phyloP scores from a whole-genome alignment of 1,140 invertebrate species.

The Dinoponera quadriceps region DNA sequence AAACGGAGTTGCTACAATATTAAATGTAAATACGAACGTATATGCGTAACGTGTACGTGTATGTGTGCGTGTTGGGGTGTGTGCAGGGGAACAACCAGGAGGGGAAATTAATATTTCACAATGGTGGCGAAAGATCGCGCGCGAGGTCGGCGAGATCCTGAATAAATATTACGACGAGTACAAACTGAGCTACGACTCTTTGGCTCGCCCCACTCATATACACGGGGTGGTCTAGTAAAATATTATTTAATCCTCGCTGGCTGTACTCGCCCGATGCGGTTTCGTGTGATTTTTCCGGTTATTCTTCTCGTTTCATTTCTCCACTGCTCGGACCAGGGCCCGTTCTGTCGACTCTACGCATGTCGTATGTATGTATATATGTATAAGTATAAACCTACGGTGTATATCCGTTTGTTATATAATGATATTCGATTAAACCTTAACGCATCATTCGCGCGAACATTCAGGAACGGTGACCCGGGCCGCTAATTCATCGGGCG shows the following conservation, averaged over 20 bases:
- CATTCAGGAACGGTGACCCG: slow-evolving; percentile 71
- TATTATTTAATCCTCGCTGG: slow-evolving; percentile 85
- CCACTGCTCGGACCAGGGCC: slow-evolving; percentile 2
- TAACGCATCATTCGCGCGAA: slow-evolving; percentile 74
- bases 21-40: slow-evolving; percentile 27
- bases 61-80: background rate
- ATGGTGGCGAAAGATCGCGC: slow-evolving; percentile 59
- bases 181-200: slow-evolving; percentile 57
- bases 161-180: slow-evolving; percentile 68
- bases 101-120: slow-evolving; percentile 84
- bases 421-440: slow-evolving; percentile 68
- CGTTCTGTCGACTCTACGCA: slow-evolving; percentile 55
- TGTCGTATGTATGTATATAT: slow-evolving; percentile 54
- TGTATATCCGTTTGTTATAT: slow-evolving; percentile 68
- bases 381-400: slow-evolving; percentile 68
- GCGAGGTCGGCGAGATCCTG: slow-evolving; percentile 45
- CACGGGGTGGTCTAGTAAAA: slow-evolving; percentile 71
- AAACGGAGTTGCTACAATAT: slow-evolving; percentile 34
- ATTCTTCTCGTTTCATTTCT: slow-evolving; percentile 42
- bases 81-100: slow-evolving; percentile 79
- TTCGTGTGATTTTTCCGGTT: slow-evolving; percentile 40
- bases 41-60: background rate
- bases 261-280: slow-evolving; percentile 71
- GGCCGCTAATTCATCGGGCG: background rate
- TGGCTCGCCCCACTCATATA: slow-evolving; percentile 48